Percentiles rank a stretch among this genome's conserved stretches.
These are phyloP conservation scores for Thecophora atra DNA, from an alignment of 2,888 invertebrate genomes.

Conservation along the genomic window DNA sequence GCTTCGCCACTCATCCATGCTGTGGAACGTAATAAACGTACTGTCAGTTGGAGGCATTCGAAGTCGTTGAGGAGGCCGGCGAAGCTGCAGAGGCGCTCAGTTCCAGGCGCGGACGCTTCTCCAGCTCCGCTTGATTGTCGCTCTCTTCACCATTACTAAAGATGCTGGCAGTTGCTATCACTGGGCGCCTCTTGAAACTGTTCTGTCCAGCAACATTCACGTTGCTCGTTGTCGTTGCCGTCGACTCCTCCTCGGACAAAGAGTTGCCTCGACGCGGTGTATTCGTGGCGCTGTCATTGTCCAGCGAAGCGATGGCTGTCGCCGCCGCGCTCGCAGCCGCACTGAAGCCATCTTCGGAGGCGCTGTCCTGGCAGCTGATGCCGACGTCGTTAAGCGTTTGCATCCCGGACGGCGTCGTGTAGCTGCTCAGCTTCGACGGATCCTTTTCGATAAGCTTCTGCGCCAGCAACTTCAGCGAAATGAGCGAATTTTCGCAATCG, in stretches of 20 bases:
- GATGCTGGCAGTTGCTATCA: constrained; percentile 44
- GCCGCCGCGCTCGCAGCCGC: constrained; percentile 59
- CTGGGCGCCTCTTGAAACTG: constrained; percentile 56
- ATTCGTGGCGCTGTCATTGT: constrained; percentile 60
- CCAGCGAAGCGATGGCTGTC: constrained; percentile 59
- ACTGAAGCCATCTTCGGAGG: constrained; percentile 63
- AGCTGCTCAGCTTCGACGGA: constrained; percentile 76
- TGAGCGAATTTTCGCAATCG: constrained; percentile 93
- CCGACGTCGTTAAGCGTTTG: constrained; percentile 46
- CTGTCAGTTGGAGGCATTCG: constrained; percentile 57
- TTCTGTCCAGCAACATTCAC: constrained; percentile 47
- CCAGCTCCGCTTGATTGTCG: constrained; percentile 52
- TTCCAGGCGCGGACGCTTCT: constrained; percentile 43
- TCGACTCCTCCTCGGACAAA: constrained; percentile 58
- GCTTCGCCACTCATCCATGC: constrained; percentile 55
- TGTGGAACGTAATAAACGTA: constrained; percentile 56
- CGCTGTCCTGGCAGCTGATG: constrained; percentile 58
- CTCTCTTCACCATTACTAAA: constrained; percentile 60
- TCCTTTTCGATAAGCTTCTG: constrained; percentile 84
- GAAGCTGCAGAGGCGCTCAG: constrained; percentile 32
- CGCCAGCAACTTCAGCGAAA: constrained; percentile 84
- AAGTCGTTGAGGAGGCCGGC: constrained; percentile 38
- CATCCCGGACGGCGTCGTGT: constrained; percentile 62
- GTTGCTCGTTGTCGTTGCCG: constrained; percentile 41
- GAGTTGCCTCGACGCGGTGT: constrained; percentile 58